Evolutionary conservation across 2,797 vertebrate species (phyloP).

Genomic region (Periparus ater): DNA sequence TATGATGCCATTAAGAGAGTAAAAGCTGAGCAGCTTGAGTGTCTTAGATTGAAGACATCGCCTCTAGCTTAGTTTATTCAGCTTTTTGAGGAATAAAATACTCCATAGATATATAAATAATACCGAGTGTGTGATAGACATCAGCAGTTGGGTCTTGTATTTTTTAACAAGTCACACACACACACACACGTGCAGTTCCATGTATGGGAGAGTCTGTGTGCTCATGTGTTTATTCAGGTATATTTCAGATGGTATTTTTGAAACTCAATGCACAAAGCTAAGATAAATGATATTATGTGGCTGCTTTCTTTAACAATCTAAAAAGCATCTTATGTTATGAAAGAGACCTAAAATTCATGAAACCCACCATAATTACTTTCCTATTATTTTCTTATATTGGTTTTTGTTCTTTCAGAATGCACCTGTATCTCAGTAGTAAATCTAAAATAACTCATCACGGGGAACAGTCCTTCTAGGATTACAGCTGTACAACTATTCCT

Average conservation of each 20-base stretch:
- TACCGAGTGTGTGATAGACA: background rate
- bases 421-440: background rate
- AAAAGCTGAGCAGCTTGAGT: background rate
- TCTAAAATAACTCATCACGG: background rate
- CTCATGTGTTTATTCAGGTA: background rate
- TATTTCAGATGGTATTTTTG: background rate
- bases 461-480: background rate
- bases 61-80: background rate
- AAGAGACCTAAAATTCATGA: background rate
- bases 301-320: background rate
- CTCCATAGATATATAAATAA: background rate
- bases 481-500: background rate
- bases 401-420: background rate
- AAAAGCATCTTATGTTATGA: background rate
- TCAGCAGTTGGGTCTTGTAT: background rate
- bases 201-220: background rate
- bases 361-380: background rate
- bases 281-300: background rate
- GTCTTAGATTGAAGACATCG: background rate
- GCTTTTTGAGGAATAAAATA: background rate
- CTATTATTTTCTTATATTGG: rapidly evolving
- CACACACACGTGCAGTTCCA: rapidly evolving
- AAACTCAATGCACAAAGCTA: background rate
- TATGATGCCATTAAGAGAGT: background rate
- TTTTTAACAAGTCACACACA: background rate